Percentiles rank a stretch among this genome's conserved stretches.
These are phyloP conservation scores for Andrena marginata DNA, from an alignment of 2,888 invertebrate genomes.

Conservation along the genomic window DNA sequence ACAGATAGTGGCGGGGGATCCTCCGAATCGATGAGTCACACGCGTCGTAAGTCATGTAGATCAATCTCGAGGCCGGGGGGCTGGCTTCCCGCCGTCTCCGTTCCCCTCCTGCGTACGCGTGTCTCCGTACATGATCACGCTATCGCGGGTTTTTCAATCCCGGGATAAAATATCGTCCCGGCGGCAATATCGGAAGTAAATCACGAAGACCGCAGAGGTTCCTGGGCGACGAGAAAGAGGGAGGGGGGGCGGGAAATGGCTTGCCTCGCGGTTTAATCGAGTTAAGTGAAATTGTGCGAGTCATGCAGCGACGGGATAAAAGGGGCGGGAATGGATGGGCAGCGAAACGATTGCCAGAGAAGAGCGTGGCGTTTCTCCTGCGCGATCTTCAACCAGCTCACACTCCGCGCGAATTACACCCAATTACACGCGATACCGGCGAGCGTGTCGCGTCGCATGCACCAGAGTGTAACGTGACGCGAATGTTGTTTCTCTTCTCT, in stretches of 20 bases:
- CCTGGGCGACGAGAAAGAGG: conserved; percentile 40
- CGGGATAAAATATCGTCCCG: conserved; percentile 68
- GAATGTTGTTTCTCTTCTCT: background rate
- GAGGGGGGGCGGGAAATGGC: too few species aligned
- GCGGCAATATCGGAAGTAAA: conserved; percentile 73
- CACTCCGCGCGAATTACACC: conserved; percentile 10
- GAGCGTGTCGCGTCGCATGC: background rate
- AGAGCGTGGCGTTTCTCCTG: conserved; percentile 11
- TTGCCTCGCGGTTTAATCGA: conserved; percentile 71
- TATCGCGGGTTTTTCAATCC: conserved; percentile 67
- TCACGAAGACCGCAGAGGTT: conserved; percentile 66
- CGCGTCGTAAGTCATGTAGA: conserved; percentile 65
- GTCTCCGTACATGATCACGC: conserved; percentile 55
- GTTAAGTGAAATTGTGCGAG: conserved; percentile 73
- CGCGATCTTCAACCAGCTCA: background rate
- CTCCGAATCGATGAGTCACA: conserved; percentile 56
- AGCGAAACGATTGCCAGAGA: conserved; percentile 38
- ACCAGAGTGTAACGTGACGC: background rate
- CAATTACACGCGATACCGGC: conserved; percentile 12
- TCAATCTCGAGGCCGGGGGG: conserved; percentile 56
- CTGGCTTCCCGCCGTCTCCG: background rate
- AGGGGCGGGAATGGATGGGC: conserved; percentile 2
- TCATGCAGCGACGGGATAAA: conserved; percentile 46
- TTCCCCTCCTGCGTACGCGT: background rate
- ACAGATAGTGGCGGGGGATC: background rate